phyloP scores from a whole-genome alignment of 2,113 vertebrate genomes.

The Phodopus roborovskii region DNA sequence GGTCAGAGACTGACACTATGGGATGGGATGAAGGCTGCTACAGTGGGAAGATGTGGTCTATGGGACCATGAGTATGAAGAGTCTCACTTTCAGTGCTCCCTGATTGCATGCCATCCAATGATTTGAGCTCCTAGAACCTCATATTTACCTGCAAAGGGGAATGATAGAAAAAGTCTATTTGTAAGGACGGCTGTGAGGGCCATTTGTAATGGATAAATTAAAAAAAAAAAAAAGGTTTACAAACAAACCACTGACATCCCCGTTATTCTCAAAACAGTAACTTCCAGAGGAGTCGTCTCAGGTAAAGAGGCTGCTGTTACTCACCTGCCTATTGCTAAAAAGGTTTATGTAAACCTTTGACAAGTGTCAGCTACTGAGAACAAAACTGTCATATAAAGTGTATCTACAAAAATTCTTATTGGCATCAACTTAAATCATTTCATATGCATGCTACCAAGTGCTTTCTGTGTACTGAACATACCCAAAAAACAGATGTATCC shows the following conservation, averaged over 20 bases:
- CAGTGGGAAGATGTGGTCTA: not conserved
- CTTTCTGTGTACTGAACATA: not conserved
- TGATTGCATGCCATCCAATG: not conserved
- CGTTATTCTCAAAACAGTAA: constrained; percentile 6
- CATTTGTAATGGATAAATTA: not conserved
- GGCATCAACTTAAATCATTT: not conserved
- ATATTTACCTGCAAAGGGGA: not conserved
- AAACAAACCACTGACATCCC: constrained; percentile 1
- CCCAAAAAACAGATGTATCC: not conserved
- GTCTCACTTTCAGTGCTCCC: not conserved
- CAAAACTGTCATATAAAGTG: constrained; percentile 37
- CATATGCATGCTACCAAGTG: not conserved
- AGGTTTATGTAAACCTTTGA: constrained; percentile 3
- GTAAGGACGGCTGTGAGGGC: not conserved
- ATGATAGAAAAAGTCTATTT: constrained; percentile 4
- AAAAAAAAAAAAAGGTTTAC: not conserved
- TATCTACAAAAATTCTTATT: constrained; percentile 33
- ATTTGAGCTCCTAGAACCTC: constrained; percentile 33
- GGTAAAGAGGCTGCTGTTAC: not conserved
- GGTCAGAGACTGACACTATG: not conserved
- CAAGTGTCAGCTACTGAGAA: not conserved
- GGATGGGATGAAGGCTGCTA: not conserved
- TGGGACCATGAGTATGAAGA: not conserved
- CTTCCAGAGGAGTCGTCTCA: constrained; percentile 9
- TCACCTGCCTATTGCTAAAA: not conserved